Conservation (phyloP, 2,113 vertebrate species). For the Macrotis lagotis region DNA sequence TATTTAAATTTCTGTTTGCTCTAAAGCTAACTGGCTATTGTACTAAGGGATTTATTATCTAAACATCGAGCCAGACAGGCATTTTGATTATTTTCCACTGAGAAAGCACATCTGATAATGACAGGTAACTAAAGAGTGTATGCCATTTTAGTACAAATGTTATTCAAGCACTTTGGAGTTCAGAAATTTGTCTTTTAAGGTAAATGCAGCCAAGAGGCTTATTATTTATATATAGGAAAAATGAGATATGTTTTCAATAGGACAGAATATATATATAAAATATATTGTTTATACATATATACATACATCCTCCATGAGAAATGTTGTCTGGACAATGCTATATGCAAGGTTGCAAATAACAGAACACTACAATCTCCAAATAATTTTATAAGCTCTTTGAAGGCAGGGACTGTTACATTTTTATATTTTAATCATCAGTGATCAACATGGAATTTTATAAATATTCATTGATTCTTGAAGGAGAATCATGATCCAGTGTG, state of each 20-base stretch:
- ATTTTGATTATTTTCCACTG: constrained; percentile 60
- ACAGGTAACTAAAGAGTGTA: constrained; percentile 26
- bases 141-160: constrained; percentile 55
- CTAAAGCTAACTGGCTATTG: constrained; percentile 67
- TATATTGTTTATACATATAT: not conserved
- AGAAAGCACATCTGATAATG: constrained; percentile 43
- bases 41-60: constrained; percentile 63
- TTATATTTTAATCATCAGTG: not conserved
- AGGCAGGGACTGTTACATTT: not conserved
- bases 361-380: not conserved
- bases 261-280: not conserved
- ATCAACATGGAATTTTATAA: not conserved
- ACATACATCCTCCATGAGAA: not conserved
- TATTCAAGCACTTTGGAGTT: constrained; percentile 46
- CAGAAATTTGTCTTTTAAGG: not conserved
- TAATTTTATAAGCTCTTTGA: not conserved
- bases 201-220: not conserved
- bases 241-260: not conserved
- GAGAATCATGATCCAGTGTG: too few relatives aligned
- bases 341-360: not conserved
- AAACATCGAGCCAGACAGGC: constrained; percentile 36
- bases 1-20: constrained; percentile 78
- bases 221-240: not conserved
- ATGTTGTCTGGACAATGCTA: not conserved
- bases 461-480: not conserved